Conservation (phyloP, 2,797 vertebrate genomes). For the Taeniopygia guttata region DNA sequence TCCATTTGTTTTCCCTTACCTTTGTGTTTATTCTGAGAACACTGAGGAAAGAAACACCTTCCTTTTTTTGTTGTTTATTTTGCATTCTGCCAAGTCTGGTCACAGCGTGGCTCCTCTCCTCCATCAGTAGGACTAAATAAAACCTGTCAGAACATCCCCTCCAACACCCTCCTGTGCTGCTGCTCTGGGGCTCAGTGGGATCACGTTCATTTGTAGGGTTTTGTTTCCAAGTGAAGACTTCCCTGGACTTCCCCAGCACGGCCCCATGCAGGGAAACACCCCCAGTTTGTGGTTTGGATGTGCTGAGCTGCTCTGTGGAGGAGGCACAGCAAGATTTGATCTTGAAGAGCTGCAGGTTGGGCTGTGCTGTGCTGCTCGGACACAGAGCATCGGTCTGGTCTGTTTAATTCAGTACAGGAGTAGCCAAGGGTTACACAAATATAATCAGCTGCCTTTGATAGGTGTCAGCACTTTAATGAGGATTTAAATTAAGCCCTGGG, state of each 20-base stretch:
- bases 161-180: rapidly evolving
- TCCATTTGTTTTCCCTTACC: background rate
- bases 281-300: background rate
- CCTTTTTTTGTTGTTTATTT: background rate
- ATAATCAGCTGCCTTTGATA: background rate
- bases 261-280: rapidly evolving
- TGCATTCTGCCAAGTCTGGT: background rate
- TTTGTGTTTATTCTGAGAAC: background rate
- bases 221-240: background rate
- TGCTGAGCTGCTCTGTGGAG: background rate
- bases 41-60: background rate
- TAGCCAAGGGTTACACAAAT: conserved; percentile 7
- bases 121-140: background rate
- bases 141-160: background rate
- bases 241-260: rapidly evolving
- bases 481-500: background rate
- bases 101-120: background rate
- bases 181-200: background rate
- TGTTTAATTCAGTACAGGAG: background rate
- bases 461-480: conserved; percentile 39
- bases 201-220: background rate
- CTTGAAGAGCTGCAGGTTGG: background rate
- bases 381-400: background rate
- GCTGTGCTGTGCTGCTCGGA: background rate
- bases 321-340: background rate